Evolutionary conservation across 2,888 invertebrate genomes (phyloP).

Genomic region (Lampropteryx suffumata): DNA sequence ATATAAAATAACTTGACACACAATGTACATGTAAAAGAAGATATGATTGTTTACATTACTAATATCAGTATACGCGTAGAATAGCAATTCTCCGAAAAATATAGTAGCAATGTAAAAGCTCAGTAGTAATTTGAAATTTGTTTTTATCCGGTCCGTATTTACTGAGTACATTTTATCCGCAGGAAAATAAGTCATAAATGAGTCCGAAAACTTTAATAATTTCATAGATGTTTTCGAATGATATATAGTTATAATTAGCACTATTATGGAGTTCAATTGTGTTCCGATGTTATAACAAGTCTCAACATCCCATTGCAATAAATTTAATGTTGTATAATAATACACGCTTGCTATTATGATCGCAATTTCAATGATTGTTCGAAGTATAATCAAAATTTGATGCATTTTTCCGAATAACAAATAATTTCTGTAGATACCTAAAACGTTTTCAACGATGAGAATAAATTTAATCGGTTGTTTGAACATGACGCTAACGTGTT

Average conservation of each 20-base stretch:
- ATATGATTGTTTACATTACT: too few species aligned
- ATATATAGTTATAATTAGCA: not conserved
- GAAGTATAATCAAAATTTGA: constrained; percentile 5
- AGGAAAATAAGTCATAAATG: constrained; percentile 3
- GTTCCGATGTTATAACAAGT: not conserved
- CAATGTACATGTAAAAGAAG: not conserved
- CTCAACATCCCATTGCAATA: not conserved
- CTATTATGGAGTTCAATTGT: not conserved
- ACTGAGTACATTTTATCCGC: not conserved
- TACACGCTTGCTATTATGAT: not conserved
- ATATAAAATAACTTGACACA: not conserved
- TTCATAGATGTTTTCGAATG: constrained; percentile 9
- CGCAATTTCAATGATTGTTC: constrained; percentile 6
- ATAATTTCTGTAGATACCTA: constrained; percentile 23
- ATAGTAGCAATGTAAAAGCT: not conserved
- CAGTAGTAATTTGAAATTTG: not conserved
- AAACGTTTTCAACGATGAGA: constrained; percentile 13
- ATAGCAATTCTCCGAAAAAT: not conserved
- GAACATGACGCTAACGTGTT: not conserved
- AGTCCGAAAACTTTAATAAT: constrained; percentile 2
- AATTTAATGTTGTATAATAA: not conserved
- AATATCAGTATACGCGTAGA: too few species aligned
- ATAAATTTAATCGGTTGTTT: constrained; percentile 8
- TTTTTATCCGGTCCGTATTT: not conserved
- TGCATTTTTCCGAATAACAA: constrained; percentile 8